These are phyloP conservation scores for Tangara arthus DNA, from an alignment of 2,797 vertebrate species.

Conservation along the genomic window DNA sequence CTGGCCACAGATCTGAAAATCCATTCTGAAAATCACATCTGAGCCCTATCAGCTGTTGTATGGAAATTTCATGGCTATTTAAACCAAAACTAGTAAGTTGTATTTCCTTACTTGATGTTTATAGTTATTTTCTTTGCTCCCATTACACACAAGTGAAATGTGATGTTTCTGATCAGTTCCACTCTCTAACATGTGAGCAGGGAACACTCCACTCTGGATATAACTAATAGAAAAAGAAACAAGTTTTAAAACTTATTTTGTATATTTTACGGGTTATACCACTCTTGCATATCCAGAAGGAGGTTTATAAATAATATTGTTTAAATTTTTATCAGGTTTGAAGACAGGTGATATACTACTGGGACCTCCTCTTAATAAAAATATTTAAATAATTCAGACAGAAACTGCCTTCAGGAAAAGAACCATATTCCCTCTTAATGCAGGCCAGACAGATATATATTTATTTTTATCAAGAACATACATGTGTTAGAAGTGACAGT, in stretches of 20 bases:
- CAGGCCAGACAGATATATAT: not conserved
- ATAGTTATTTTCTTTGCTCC: not conserved
- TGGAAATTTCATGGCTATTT: not conserved
- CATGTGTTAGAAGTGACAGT: not conserved
- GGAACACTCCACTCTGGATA: not conserved
- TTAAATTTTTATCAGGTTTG: not conserved
- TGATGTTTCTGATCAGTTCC: not conserved
- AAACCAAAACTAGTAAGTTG: not conserved
- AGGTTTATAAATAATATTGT: not conserved
- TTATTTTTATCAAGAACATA: not conserved
- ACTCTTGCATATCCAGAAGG: not conserved
- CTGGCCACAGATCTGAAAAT: not conserved
- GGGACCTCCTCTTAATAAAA: not conserved
- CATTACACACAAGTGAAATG: not conserved
- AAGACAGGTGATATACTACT: not conserved
- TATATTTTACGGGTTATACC: not conserved
- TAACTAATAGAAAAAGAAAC: not conserved
- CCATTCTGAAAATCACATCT: not conserved
- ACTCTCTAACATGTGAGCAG: not conserved
- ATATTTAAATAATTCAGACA: not conserved
- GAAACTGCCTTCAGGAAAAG: not conserved
- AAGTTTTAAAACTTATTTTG: conserved; percentile 17
- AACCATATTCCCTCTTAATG: not conserved
- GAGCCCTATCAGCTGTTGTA: not conserved
- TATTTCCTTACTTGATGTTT: not conserved